Percentiles rank a stretch among this genome's conserved stretches.
Conservation (phyloP, 2,888 invertebrate species). For the Lapara coniferarum region DNA sequence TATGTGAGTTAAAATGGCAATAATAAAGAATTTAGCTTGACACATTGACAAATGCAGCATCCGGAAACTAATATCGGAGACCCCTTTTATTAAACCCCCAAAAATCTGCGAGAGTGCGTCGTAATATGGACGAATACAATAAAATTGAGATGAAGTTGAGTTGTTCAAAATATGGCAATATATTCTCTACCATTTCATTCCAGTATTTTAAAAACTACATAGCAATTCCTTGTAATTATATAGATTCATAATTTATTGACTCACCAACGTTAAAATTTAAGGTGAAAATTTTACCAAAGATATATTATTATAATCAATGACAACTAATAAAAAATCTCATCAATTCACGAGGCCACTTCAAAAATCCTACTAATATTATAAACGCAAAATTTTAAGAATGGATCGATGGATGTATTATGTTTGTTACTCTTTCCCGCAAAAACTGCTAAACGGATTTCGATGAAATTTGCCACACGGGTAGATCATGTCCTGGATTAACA, state of each 20-base stretch:
- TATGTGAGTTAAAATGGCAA: background rate
- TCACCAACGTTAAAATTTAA: background rate
- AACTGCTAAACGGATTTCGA: too few relatives aligned
- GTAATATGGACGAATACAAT: constrained; percentile 64
- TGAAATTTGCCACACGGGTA: too few relatives aligned
- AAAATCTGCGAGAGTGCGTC: constrained; percentile 67
- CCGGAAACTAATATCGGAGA: constrained; percentile 67
- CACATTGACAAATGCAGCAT: constrained; percentile 68
- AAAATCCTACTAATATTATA: too few relatives aligned
- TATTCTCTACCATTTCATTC: background rate
- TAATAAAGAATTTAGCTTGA: background rate
- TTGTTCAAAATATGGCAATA: background rate
- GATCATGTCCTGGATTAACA: too few relatives aligned
- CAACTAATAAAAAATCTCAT: background rate
- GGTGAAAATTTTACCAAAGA: background rate
- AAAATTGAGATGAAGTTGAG: constrained; percentile 32
- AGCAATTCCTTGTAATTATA: too few relatives aligned
- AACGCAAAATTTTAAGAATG: too few relatives aligned
- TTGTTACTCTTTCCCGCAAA: too few relatives aligned
- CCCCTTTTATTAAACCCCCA: constrained; percentile 65
- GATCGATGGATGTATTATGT: too few relatives aligned
- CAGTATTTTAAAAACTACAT: too few relatives aligned
- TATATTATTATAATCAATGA: too few relatives aligned
- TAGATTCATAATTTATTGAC: too few relatives aligned
- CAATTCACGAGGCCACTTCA: background rate